These are phyloP conservation scores for Euschistus heros DNA, from an alignment of 1,140 invertebrate genomes.

Conservation along the genomic window DNA sequence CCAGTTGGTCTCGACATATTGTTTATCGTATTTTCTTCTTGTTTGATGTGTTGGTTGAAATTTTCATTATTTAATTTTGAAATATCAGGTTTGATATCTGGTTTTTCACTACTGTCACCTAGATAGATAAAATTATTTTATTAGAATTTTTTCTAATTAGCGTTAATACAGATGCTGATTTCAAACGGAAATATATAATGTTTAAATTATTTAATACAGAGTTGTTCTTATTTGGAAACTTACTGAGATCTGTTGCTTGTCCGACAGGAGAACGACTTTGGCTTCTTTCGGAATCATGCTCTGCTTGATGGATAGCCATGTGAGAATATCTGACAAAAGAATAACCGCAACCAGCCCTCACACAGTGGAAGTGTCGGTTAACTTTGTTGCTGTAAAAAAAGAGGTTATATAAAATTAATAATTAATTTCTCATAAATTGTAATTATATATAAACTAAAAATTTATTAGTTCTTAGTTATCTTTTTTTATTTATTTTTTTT, in stretches of 20 bases:
- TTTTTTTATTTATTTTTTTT: neutral
- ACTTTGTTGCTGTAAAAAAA: slow-evolving; percentile 47
- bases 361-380: slow-evolving; percentile 68
- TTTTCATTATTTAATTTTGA: neutral
- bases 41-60: neutral
- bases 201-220: neutral
- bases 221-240: neutral
- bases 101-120: slow-evolving; percentile 18
- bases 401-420: slow-evolving; percentile 6
- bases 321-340: slow-evolving; percentile 62
- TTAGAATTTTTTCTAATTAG: no score
- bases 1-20: slow-evolving; percentile 6
- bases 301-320: slow-evolving; percentile 61
- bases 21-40: neutral
- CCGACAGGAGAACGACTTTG: slow-evolving; percentile 2
- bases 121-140: neutral
- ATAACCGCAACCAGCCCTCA: slow-evolving; percentile 58
- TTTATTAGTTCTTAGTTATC: neutral
- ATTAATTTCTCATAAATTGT: neutral
- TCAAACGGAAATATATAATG: neutral
- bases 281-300: slow-evolving; percentile 36
- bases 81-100: slow-evolving; percentile 15
- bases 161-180: no score
- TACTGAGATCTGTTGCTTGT: slow-evolving; percentile 22
- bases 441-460: neutral